Percentiles rank a stretch among this genome's conserved stretches.
These are phyloP conservation scores for Gadus chalcogrammus DNA, from an alignment of 2,113 vertebrate genomes.

Conservation along the genomic window DNA sequence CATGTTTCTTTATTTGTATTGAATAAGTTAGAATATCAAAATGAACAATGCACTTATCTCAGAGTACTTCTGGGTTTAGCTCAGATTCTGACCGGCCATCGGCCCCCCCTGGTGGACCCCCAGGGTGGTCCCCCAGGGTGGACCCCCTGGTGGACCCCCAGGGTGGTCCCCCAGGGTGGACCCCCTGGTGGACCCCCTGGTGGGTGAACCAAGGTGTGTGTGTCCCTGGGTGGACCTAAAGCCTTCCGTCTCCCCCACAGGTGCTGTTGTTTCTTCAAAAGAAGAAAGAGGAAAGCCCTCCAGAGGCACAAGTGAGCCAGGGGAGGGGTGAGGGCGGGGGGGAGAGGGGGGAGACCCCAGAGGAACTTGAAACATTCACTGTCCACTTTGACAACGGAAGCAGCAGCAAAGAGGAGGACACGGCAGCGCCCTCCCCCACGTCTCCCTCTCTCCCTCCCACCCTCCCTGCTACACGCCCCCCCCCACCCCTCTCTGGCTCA, in stretches of 20 bases:
- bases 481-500: constrained; percentile 33
- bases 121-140: no score
- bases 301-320: constrained; percentile 90
- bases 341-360: constrained; percentile 59
- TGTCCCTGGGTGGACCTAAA: no score
- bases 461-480: constrained; percentile 9
- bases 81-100: no score
- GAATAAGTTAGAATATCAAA: no score
- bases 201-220: no score
- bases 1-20: no score
- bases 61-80: no score
- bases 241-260: constrained; percentile 55
- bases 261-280: constrained; percentile 99
- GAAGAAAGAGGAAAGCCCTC: constrained; percentile 95
- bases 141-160: no score
- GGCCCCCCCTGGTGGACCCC: no score
- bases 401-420: constrained; percentile 57
- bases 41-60: no score
- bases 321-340: not conserved
- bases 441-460: constrained; percentile 14
- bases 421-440: constrained; percentile 20
- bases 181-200: no score
- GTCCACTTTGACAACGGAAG: constrained; percentile 77
- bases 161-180: no score
- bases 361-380: constrained; percentile 78